phyloP scores from a whole-genome alignment of 1,140 invertebrate genomes.

The Drosophila pseudoobscura region DNA sequence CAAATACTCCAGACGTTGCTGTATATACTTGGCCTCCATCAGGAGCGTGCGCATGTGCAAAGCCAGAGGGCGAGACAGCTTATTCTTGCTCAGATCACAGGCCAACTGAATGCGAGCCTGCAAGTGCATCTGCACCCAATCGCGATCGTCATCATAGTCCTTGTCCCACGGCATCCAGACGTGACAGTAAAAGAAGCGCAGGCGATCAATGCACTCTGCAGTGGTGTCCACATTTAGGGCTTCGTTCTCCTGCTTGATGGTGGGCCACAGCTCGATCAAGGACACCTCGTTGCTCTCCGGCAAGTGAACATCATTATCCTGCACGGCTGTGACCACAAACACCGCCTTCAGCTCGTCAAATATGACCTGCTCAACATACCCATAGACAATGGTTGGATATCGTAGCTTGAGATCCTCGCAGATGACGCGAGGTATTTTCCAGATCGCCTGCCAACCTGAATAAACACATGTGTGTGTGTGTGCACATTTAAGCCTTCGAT shows the following conservation, averaged over 20 bases:
- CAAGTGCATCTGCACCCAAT: slow-evolving; percentile 85
- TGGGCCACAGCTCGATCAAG: slow-evolving; percentile 86
- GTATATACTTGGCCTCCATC: slow-evolving; percentile 85
- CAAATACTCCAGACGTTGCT: slow-evolving; percentile 84
- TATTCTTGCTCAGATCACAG: slow-evolving; percentile 85
- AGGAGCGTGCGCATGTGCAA: slow-evolving; percentile 85
- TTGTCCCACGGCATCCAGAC: slow-evolving; percentile 87
- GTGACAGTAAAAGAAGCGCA: slow-evolving; percentile 86
- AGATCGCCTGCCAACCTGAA: slow-evolving; percentile 86
- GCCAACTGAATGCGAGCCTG: slow-evolving; percentile 85
- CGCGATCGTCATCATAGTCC: slow-evolving; percentile 85
- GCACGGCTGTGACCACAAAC: slow-evolving; percentile 85
- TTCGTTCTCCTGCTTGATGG: slow-evolving; percentile 84
- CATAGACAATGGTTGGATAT: slow-evolving; percentile 86
- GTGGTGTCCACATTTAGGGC: slow-evolving; percentile 83
- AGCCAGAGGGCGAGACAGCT: slow-evolving; percentile 83
- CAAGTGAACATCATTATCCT: slow-evolving; percentile 85
- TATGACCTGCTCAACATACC: slow-evolving; percentile 84
- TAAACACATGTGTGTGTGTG: background rate
- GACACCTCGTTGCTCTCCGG: slow-evolving; percentile 85
- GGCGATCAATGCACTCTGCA: slow-evolving; percentile 84
- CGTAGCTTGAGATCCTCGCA: slow-evolving; percentile 85
- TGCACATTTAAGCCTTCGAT: slow-evolving; percentile 3
- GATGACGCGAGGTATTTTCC: slow-evolving; percentile 86
- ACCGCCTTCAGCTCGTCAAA: slow-evolving; percentile 84